These are phyloP conservation scores for Agrotis clavis DNA, from an alignment of 2,888 invertebrate genomes.

Conservation along the genomic window DNA sequence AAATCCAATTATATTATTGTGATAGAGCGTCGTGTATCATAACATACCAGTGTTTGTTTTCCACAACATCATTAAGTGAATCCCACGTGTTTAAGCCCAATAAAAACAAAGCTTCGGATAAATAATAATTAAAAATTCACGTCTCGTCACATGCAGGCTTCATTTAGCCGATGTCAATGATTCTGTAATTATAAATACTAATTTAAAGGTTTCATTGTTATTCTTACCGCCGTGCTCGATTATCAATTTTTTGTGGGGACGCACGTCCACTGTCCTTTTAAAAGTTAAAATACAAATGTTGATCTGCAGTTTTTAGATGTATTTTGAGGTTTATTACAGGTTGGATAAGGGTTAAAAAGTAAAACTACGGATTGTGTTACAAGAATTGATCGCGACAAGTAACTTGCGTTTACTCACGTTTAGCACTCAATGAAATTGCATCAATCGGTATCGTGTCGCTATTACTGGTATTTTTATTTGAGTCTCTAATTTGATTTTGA, in stretches of 20 bases:
- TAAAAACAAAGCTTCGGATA: constrained; percentile 61
- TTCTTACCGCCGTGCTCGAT: constrained; percentile 81
- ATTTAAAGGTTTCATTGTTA: constrained; percentile 88
- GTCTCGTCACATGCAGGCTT: constrained; percentile 78
- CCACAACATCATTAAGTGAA: constrained; percentile 39
- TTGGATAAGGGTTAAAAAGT: constrained; percentile 72
- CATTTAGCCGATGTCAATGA: constrained; percentile 85
- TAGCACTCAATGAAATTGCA: constrained; percentile 89
- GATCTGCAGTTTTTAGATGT: constrained; percentile 63
- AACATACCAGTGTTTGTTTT: constrained; percentile 5
- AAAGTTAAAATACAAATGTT: constrained; percentile 71
- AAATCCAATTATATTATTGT: constrained; percentile 6
- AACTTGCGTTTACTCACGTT: constrained; percentile 87
- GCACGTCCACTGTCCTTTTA: constrained; percentile 82
- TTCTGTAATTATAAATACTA: constrained; percentile 88
- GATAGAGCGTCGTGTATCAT: background rate
- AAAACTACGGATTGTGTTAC: constrained; percentile 69
- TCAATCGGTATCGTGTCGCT: constrained; percentile 86
- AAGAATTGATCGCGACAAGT: constrained; percentile 79
- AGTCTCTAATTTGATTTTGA: constrained; percentile 81
- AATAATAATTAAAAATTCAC: constrained; percentile 80
- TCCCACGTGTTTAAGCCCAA: constrained; percentile 50
- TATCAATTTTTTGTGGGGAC: constrained; percentile 82
- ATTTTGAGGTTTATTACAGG: constrained; percentile 73
- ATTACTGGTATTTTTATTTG: constrained; percentile 88